These are phyloP conservation scores for Cabera pusaria DNA, from an alignment of 2,888 invertebrate genomes.

Conservation along the genomic window DNA sequence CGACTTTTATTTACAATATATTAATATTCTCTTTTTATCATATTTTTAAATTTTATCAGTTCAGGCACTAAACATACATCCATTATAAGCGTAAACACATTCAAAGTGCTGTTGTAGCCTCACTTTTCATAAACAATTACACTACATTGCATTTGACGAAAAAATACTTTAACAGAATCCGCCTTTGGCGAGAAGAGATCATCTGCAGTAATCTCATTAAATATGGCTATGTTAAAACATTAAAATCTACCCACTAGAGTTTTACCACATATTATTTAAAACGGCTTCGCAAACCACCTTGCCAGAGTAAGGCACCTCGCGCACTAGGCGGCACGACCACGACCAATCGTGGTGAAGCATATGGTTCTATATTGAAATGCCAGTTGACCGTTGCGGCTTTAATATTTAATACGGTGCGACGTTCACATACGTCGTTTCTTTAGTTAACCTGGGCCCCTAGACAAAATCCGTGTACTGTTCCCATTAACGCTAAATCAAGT, in stretches of 20 bases:
- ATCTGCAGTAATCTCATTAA: constrained; percentile 62
- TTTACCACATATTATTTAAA: too few species aligned
- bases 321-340: too few species aligned
- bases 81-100: constrained; percentile 56
- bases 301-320: too few species aligned
- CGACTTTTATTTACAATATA: constrained; percentile 80
- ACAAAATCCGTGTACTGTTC: too few species aligned
- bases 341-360: too few species aligned
- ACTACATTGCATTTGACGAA: constrained; percentile 36
- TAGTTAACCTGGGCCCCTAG: too few species aligned
- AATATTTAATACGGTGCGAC: too few species aligned
- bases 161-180: constrained; percentile 53
- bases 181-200: constrained; percentile 69
- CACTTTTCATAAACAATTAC: constrained; percentile 54
- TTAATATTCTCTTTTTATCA: constrained; percentile 75
- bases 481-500: too few species aligned
- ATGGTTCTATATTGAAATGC: too few species aligned
- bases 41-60: constrained; percentile 55
- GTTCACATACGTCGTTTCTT: too few species aligned
- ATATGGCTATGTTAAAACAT: constrained; percentile 21
- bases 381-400: too few species aligned
- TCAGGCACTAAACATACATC: constrained; percentile 70
- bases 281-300: too few species aligned
- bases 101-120: constrained; percentile 54
- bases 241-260: constrained; percentile 22